A percentile compares a stretch with the other conserved stretches of the same genome.
Conservation (phyloP, 2,888 invertebrate species). For the Mythimna albipuncta region DNA sequence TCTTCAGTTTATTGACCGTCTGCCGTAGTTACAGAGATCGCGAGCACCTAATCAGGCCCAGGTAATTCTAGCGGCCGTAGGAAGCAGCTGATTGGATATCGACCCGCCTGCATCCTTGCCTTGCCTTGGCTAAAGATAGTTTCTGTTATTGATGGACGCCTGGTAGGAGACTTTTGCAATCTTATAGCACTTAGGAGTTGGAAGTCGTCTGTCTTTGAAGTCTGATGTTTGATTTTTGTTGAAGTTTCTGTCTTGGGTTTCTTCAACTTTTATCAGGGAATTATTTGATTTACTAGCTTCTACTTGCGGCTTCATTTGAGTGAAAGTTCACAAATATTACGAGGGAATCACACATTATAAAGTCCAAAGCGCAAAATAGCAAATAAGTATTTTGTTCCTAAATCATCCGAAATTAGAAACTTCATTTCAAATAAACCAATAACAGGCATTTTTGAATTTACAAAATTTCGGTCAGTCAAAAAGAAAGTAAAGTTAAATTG, state of each 20-base stretch:
- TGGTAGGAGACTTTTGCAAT: constrained; percentile 42
- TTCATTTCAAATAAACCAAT: too few relatives aligned
- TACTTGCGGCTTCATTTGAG: too few relatives aligned
- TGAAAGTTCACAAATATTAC: too few relatives aligned
- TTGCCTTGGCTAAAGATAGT: constrained; percentile 72
- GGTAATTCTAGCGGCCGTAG: constrained; percentile 78
- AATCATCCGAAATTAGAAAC: too few relatives aligned
- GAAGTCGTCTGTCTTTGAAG: constrained; percentile 9
- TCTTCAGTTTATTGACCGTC: constrained; percentile 72
- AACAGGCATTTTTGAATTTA: too few relatives aligned
- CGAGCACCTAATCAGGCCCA: constrained; percentile 83
- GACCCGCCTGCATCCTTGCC: constrained; percentile 75
- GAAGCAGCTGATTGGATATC: constrained; percentile 85
- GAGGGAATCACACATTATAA: too few relatives aligned
- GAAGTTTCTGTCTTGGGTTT: not conserved
- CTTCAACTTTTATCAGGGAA: not conserved
- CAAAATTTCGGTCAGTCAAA: too few relatives aligned
- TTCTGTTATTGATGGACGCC: constrained; percentile 71
- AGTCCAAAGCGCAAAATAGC: too few relatives aligned
- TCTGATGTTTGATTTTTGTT: constrained; percentile 18
- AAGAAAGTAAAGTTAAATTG: too few relatives aligned
- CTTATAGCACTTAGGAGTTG: constrained; percentile 5
- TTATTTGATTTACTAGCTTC: not conserved
- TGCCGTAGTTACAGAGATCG: constrained; percentile 73
- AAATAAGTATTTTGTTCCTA: too few relatives aligned